A percentile compares a stretch with the other conserved stretches of the same genome.
phyloP scores from a whole-genome alignment of 2,797 vertebrate genomes.

The Eleutherodactylus coqui region DNA sequence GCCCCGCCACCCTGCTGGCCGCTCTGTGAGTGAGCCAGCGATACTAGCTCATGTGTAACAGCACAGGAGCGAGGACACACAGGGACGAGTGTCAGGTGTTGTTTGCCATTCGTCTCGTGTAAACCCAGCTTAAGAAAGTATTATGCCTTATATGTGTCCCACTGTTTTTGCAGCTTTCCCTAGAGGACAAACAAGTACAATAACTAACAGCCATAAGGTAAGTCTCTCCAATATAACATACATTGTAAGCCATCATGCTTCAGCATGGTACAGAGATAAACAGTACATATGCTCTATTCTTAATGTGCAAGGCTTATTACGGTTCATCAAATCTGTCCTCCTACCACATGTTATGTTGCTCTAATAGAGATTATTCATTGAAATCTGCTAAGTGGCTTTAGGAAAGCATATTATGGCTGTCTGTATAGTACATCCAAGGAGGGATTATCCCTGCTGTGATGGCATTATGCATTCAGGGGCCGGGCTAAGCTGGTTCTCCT shows the following conservation, averaged over 20 bases:
- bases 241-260: constrained; percentile 5
- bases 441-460: constrained; percentile 55
- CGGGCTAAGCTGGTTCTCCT: constrained; percentile 48
- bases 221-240: constrained; percentile 8
- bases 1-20: too few species aligned
- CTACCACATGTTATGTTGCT: constrained; percentile 55
- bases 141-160: neutral
- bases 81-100: too few species aligned
- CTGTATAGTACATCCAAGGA: constrained; percentile 55
- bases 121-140: too few species aligned
- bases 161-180: constrained; percentile 8
- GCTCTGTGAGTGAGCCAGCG: too few species aligned
- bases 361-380: constrained; percentile 59
- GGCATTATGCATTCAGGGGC: constrained; percentile 53
- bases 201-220: neutral
- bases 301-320: constrained; percentile 43
- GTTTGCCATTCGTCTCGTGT: too few species aligned
- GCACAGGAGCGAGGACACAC: too few species aligned
- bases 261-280: constrained; percentile 19
- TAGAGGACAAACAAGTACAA: neutral
- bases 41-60: too few species aligned
- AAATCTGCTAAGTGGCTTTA: constrained; percentile 62
- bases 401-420: constrained; percentile 60
- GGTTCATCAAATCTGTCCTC: constrained; percentile 46
- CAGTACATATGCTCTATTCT: constrained; percentile 34